Evolutionary conservation across 2,888 invertebrate species (phyloP).

Genomic region (Amphipoea oculea): DNA sequence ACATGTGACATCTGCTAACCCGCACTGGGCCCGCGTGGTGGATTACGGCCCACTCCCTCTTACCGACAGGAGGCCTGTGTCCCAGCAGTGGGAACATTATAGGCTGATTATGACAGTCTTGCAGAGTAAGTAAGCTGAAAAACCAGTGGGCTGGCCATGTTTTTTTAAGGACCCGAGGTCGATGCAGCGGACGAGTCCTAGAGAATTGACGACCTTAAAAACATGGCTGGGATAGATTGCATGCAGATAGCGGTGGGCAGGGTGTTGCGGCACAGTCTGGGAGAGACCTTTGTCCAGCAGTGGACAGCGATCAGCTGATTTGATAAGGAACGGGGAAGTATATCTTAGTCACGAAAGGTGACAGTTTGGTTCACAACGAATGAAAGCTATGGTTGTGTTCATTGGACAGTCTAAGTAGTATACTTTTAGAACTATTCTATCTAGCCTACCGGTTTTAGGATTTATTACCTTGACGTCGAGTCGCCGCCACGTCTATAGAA

Average conservation of each 20-base stretch:
- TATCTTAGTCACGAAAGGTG: no score
- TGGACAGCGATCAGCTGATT: neutral
- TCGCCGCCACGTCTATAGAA: neutral
- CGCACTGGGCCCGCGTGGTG: no score
- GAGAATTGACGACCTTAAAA: neutral
- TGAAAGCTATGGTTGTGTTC: neutral
- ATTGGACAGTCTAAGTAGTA: neutral
- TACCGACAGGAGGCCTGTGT: no score
- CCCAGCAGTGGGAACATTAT: no score
- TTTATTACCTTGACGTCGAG: no score
- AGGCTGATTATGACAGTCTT: no score
- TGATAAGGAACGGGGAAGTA: neutral
- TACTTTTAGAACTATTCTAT: neutral
- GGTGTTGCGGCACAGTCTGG: no score
- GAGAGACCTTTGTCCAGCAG: neutral
- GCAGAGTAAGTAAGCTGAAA: neutral
- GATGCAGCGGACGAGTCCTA: neutral
- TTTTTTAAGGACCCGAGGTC: no score
- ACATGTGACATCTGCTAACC: no score
- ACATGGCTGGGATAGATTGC: no score
- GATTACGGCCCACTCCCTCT: no score
- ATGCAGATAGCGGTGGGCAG: no score
- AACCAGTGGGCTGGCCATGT: neutral
- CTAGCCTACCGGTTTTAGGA: neutral
- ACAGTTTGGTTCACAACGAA: neutral